Conservation (phyloP, 2,888 invertebrate species). For the Operophtera brumata region DNA sequence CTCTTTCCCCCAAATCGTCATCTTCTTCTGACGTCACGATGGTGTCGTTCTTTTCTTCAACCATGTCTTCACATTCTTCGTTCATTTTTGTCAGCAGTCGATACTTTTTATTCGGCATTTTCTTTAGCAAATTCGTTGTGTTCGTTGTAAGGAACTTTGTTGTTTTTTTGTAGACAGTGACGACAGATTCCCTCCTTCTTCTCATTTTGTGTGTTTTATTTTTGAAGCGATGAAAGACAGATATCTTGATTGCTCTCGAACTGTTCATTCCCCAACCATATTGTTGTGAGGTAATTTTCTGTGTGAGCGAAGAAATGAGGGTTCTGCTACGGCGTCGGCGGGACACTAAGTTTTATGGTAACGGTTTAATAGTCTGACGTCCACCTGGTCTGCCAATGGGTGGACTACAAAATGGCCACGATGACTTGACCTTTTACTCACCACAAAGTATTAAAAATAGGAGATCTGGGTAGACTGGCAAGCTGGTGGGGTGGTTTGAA, state of each 20-base stretch:
- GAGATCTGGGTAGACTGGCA: conserved; percentile 48
- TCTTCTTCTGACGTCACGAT: conserved; percentile 38
- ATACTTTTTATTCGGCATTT: conserved; percentile 59
- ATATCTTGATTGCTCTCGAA: conserved; percentile 41
- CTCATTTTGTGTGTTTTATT: conserved; percentile 50
- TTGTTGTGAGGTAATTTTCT: conserved; percentile 25
- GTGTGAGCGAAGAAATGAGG: conserved; percentile 36
- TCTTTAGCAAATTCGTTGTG: conserved; percentile 63
- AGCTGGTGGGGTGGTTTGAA: conserved; percentile 52
- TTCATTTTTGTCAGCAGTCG: conserved; percentile 48
- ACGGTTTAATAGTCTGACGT: conserved; percentile 60
- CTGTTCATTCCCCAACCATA: conserved; percentile 33
- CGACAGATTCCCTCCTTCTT: conserved; percentile 66
- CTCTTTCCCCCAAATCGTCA: conserved; percentile 61
- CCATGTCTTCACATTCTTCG: conserved; percentile 44
- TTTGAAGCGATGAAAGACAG: conserved; percentile 37
- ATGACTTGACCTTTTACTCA: conserved; percentile 38
- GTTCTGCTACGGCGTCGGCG: conserved; percentile 49
- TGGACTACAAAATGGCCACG: conserved; percentile 52
- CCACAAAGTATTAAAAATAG: conserved; percentile 27
- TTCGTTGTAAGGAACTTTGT: conserved; percentile 67
- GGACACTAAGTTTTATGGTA: conserved; percentile 63
- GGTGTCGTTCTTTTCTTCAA: conserved; percentile 29
- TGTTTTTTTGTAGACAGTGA: conserved; percentile 69
- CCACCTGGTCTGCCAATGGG: conserved; percentile 58